phyloP scores from a whole-genome alignment of 1,140 invertebrate genomes.

The Wasmannia auropunctata region DNA sequence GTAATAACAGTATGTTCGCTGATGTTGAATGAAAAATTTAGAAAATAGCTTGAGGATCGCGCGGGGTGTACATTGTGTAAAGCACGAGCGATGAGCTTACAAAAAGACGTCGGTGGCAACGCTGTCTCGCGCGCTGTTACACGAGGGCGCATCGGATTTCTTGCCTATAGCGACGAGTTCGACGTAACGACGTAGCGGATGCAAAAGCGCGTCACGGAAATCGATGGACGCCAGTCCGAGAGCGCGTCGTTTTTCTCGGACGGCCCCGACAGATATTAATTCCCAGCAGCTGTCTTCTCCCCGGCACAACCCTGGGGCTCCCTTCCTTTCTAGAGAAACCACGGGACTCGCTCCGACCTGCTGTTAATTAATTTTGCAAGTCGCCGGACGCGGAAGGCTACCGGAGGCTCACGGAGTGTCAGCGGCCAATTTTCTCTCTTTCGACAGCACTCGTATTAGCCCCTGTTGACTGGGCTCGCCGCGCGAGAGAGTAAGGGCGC shows the following conservation, averaged over 20 bases:
- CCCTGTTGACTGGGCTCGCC: background rate
- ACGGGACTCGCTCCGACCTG: background rate
- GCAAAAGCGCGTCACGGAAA: constrained; percentile 50
- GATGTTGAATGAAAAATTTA: background rate
- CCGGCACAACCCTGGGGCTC: background rate
- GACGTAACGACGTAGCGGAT: constrained; percentile 39
- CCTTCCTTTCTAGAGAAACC: background rate
- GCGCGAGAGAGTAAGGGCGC: constrained; percentile 5
- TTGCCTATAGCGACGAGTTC: constrained; percentile 39
- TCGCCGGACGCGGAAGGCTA: background rate
- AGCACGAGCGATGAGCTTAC: background rate
- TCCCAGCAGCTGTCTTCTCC: constrained; percentile 29
- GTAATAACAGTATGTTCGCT: background rate
- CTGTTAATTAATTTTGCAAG: constrained; percentile 62
- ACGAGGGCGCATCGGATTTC: constrained; percentile 35
- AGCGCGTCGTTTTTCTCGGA: constrained; percentile 27
- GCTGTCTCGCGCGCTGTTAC: constrained; percentile 36
- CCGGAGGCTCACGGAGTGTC: background rate
- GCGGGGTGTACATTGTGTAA: background rate
- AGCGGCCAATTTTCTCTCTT: constrained; percentile 6
- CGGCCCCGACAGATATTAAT: constrained; percentile 54
- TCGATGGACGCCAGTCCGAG: constrained; percentile 37
- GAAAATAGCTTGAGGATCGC: background rate
- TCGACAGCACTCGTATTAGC: constrained; percentile 13
- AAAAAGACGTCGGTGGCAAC: constrained; percentile 36